Evolutionary conservation across 2,113 vertebrate genomes (phyloP), one percentile per base, ranked within the genome.

Genomic region (Perca fluviatilis): DNA sequence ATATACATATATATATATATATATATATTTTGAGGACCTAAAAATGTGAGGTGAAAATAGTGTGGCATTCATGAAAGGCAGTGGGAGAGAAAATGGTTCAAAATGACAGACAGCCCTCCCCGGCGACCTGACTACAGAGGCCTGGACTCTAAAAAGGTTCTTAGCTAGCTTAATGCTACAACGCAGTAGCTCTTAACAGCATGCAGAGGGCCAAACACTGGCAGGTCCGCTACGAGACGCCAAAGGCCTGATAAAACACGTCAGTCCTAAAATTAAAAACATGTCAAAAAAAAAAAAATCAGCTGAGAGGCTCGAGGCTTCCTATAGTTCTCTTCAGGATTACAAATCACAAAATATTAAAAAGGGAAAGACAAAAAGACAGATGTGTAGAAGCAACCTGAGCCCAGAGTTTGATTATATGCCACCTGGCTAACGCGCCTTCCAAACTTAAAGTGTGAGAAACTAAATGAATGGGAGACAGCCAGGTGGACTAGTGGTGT

Each of bases 61-160:
- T 46, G 80, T 19, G 19, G 80, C 74, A 82, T 79, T 27, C 7
- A 74, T 49, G 23, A 75, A 76, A 85, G 81, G 87, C 84, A 54
- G 51, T 19, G 25, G 30, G 77, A 43, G 67, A 69, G 63, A 51
- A 62, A 68, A 66, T 7, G 43, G 25, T 77, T 75, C 10, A 58
- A 78, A 50, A 51, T 56, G 9, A 68, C 14, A n/a, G 7, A 68
- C 16, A 18, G 8, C 53, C 21, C 63, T 36, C 40, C 6, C 54
- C 57, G 50, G 51, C 49, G 25, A 25, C 64, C 23, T 27, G 14
- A 72, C 68, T 50, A 60, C 1, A 63, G 21, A 56, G 47, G 62
- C 63, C 71, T 77, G 60, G 54, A 67, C 70, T 88, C 63, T 79
- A 68, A 79, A 79, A 84, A 69, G 82, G 84, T 74, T 60, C 49